These are phyloP conservation scores for Hemiprocne comata DNA, from an alignment of 2,113 vertebrate genomes.

Conservation along the genomic window DNA sequence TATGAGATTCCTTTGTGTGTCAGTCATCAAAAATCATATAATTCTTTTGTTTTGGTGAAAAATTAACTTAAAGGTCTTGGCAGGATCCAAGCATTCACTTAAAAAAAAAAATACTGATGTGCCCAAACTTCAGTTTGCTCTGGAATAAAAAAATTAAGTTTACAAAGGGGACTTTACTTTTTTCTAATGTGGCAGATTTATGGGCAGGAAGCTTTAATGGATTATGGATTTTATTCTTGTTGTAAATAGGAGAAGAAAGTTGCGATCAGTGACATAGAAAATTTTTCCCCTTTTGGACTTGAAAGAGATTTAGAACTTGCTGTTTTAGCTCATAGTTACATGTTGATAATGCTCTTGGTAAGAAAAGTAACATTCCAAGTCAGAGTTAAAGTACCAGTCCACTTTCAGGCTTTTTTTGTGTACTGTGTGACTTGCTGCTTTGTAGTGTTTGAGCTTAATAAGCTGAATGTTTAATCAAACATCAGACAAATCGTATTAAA, in stretches of 20 bases:
- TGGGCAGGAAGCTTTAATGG: background rate
- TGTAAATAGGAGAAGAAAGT: background rate
- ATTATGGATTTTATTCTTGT: background rate
- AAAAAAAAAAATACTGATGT: background rate
- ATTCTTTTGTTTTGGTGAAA: background rate
- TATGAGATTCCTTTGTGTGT: background rate
- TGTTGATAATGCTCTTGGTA: background rate
- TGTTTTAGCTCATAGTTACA: background rate
- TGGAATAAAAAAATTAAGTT: background rate
- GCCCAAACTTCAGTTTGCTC: background rate
- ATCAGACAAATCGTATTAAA: background rate
- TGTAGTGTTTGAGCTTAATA: background rate
- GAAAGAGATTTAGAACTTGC: background rate
- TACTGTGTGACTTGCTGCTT: rapidly evolving
- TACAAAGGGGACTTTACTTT: background rate
- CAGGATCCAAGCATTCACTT: background rate
- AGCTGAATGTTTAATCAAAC: background rate
- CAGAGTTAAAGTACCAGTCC: background rate
- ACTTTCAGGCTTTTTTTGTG: background rate
- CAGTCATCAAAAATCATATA: background rate
- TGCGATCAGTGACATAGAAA: background rate
- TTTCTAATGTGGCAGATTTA: background rate
- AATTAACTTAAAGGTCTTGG: background rate
- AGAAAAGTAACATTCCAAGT: background rate
- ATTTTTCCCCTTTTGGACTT: background rate